phyloP scores from a whole-genome alignment of 92 coral and sea anemone genomes.

The Bergia sp. region DNA sequence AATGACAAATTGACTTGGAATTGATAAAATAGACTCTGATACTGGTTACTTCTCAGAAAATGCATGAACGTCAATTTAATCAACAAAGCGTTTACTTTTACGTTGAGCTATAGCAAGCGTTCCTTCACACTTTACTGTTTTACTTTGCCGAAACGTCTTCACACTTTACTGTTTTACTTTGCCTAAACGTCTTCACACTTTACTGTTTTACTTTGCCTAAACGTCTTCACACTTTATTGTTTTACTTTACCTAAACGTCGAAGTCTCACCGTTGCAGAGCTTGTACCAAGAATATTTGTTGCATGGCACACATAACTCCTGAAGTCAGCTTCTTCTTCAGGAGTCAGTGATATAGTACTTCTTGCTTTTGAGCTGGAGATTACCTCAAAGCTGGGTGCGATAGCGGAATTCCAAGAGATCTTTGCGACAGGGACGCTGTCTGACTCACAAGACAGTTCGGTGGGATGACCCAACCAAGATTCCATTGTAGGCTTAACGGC shows the following conservation, averaged over 20 bases:
- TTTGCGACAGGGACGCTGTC: neutral
- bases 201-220: no score
- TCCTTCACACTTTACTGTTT: no score
- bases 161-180: no score
- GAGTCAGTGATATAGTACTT: neutral
- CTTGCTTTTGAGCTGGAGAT: neutral
- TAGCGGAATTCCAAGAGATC: neutral
- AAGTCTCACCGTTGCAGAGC: neutral
- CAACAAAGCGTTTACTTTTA: no score
- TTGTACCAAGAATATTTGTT: conserved; percentile 7
- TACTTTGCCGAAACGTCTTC: no score
- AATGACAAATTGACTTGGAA: no score
- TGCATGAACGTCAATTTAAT: no score
- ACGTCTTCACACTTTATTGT: no score
- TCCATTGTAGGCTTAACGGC: neutral
- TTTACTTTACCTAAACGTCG: neutral
- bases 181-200: no score
- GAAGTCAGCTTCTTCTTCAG: neutral
- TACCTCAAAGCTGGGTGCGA: neutral
- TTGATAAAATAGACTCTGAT: no score
- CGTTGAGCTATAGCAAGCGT: no score
- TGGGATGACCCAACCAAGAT: conserved; percentile 19
- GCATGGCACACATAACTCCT: neutral
- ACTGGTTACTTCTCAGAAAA: no score
- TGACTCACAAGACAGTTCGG: neutral